Base-by-base conservation (phyloP, 2,113 vertebrate species). In the Colaptes auratus region DNA sequence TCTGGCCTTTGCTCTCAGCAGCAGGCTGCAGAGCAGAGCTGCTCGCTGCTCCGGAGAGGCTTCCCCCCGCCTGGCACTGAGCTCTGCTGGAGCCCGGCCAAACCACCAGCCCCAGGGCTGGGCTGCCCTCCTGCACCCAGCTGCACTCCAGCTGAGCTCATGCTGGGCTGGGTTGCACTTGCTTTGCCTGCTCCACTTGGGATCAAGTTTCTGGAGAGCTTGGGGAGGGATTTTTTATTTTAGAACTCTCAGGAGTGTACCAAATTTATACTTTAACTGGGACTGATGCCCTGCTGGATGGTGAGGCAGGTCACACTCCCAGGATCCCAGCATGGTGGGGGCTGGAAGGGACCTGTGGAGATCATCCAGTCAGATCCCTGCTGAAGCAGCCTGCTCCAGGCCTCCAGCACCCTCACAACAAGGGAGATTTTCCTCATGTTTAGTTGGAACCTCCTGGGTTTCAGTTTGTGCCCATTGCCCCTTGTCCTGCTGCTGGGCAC, bases 31-130 rank as follows among this genome's bases (percentile, higher is more conserved):
- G 44, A 82, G 69, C 18, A 63, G 64, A 70, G 30, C 3, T 50
- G 31, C 55, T 3, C 2, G 0, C 15, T 12, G 28, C 31, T 69
- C n/a, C 19, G 39, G 74, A 66, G 58, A 33, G 30, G 12, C 25
- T 72, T 77, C 21, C 55, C 27, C 64, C 50, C 21, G 21, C 12
- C 5, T 0, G 0, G 21, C 0, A 1, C 58, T 24, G n/a, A 60
- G 31, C 24, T 27, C 35, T 20, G 58, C 35, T 15, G 33, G 4
- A 69, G 18, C 16, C 12, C 39, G 44, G 36, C 28, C 60, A 69
- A 86, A 19, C 21, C 59, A 8, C 65, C 5, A 70, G 10, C 25
- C 52, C 6, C 2, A 3, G 0, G 15, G 27, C 30, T 23, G n/a
- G 27, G 42, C 30, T 65, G 44, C 19, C 39, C 60, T 42, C 1